phyloP scores from a whole-genome alignment of 2,797 vertebrate genomes.

The Sebastolobus alascanus region DNA sequence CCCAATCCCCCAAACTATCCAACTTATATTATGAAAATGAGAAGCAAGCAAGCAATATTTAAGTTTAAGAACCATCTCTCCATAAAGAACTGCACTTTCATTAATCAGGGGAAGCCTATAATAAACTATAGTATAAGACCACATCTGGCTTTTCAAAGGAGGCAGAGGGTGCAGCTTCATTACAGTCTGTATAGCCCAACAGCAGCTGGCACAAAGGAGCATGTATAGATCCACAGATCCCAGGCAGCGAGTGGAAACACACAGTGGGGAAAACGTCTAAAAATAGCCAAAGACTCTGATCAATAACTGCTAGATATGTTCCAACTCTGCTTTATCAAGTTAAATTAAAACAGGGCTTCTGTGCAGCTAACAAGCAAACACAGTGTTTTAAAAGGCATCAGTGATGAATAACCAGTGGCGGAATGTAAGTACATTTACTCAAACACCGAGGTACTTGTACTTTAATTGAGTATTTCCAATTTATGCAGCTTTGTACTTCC shows the following conservation, averaged over 20 bases:
- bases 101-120: not conserved
- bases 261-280: constrained; percentile 40
- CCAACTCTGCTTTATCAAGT: constrained; percentile 25
- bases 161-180: constrained; percentile 37
- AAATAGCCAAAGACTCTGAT: constrained; percentile 68
- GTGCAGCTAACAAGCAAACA: not conserved
- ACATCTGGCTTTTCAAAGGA: constrained; percentile 49
- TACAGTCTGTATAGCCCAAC: constrained; percentile 25
- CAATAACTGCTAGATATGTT: constrained; percentile 59
- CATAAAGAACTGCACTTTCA: not conserved
- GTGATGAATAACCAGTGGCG: not conserved
- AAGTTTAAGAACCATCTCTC: not conserved
- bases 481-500: not conserved
- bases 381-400: not conserved
- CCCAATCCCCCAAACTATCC: not conserved
- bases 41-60: not conserved
- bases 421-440: not conserved
- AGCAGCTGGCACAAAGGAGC: constrained; percentile 63
- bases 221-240: constrained; percentile 61
- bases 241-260: constrained; percentile 31
- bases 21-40: not conserved
- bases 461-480: not conserved
- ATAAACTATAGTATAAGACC: not conserved
- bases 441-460: not conserved
- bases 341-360: not conserved